Percentiles rank a stretch among this genome's conserved stretches.
Conservation (phyloP, 2,888 invertebrate genomes). For the Cryptus armator region DNA sequence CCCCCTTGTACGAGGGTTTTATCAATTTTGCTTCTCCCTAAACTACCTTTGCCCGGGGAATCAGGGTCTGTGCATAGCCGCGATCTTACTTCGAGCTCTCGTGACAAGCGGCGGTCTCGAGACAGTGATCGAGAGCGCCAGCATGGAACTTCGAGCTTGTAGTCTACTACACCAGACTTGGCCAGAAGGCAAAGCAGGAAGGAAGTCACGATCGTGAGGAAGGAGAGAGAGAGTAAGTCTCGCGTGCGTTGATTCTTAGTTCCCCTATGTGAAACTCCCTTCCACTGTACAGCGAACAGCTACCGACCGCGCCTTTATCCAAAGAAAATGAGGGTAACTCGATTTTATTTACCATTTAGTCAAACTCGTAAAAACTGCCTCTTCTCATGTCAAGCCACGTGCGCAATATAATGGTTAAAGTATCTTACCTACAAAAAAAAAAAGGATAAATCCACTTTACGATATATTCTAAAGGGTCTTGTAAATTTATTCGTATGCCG, state of each 20-base stretch:
- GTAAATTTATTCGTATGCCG: conserved; percentile 1
- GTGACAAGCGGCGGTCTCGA: conserved; percentile 76
- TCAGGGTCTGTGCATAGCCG: conserved; percentile 24
- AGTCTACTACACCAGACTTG: conserved; percentile 7
- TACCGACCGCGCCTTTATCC: conserved; percentile 29
- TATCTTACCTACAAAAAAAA: background rate
- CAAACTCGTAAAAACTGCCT: conserved; percentile 50
- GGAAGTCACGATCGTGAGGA: conserved; percentile 41
- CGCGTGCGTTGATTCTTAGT: conserved; percentile 55
- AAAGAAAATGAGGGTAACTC: conserved; percentile 57
- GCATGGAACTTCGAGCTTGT: conserved; percentile 38
- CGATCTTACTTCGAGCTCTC: conserved; percentile 68
- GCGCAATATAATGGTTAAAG: background rate
- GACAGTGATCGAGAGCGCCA: conserved; percentile 81
- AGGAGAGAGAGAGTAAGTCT: conserved; percentile 40
- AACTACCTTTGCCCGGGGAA: conserved; percentile 29
- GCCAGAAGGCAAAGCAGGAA: conserved; percentile 41
- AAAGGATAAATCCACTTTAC: background rate
- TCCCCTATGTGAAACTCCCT: conserved; percentile 7
- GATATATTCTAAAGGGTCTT: background rate
- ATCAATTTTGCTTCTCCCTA: conserved; percentile 78
- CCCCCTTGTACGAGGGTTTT: conserved; percentile 74
- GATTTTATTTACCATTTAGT: conserved; percentile 65
- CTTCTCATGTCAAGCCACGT: conserved; percentile 40
- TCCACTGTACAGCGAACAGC: conserved; percentile 16